Evolutionary conservation across 2,888 invertebrate genomes (phyloP).

Genomic region (Arctia plantaginis): DNA sequence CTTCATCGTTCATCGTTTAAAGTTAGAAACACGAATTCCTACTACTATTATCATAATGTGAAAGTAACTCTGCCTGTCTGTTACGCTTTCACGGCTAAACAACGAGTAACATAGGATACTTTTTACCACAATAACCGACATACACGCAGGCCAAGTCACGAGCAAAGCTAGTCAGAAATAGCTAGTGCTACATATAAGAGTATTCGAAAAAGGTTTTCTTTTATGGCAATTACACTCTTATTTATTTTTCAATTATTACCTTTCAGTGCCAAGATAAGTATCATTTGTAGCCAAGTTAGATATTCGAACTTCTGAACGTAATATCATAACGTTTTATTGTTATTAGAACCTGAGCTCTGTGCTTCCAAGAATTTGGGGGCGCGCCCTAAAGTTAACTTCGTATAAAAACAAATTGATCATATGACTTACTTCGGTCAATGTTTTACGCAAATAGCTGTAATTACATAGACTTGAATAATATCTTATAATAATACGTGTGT

Average conservation of each 20-base stretch:
- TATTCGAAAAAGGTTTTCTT: neutral
- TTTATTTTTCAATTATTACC: conserved; percentile 27
- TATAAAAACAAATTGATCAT: neutral
- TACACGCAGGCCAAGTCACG: too few species aligned
- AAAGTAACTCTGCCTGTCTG: too few species aligned
- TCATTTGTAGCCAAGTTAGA: conserved; percentile 18
- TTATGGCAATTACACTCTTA: neutral
- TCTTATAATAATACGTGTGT: too few species aligned
- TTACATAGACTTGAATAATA: neutral
- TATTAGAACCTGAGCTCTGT: conserved; percentile 24
- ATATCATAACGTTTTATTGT: conserved; percentile 38
- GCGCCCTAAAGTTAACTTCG: conserved; percentile 19
- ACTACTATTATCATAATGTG: too few species aligned
- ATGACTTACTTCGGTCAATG: neutral
- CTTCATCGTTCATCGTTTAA: too few species aligned
- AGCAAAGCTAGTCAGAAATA: too few species aligned
- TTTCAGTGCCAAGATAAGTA: conserved; percentile 9
- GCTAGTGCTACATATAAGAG: neutral
- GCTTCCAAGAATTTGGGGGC: conserved; percentile 7
- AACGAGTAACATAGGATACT: too few species aligned
- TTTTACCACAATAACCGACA: too few species aligned
- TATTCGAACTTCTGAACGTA: conserved; percentile 22
- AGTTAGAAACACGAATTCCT: too few species aligned
- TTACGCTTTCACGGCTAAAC: too few species aligned
- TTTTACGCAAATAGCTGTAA: neutral